Evolutionary conservation across 2,888 invertebrate genomes (phyloP).

Genomic region (Calephelis perditalis): DNA sequence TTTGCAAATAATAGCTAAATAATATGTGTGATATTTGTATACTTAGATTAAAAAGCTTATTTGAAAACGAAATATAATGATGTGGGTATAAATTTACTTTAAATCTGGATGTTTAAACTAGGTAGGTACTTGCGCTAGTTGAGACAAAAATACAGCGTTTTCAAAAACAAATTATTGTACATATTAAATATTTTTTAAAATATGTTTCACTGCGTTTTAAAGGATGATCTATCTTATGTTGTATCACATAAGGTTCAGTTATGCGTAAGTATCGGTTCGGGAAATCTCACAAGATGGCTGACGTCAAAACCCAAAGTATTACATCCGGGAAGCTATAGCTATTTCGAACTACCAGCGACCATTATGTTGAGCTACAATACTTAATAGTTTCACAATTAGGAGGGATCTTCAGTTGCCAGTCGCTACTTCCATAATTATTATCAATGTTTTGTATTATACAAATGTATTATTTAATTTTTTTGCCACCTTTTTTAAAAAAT

Average conservation of each 20-base stretch:
- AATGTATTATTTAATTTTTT: background rate
- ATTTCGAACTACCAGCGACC: slow-evolving; percentile 46
- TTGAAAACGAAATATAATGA: too few relatives aligned
- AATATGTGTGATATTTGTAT: too few relatives aligned
- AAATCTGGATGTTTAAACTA: too few relatives aligned
- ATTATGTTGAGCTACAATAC: slow-evolving; percentile 23
- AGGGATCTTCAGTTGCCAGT: slow-evolving; percentile 23
- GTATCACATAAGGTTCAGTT: slow-evolving; percentile 41
- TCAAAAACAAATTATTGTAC: background rate
- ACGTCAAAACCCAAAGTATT: slow-evolving; percentile 47
- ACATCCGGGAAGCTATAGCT: slow-evolving; percentile 72
- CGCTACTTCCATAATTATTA: slow-evolving; percentile 21
- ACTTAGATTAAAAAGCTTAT: too few relatives aligned
- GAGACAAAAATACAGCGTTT: background rate
- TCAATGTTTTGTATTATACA: slow-evolving; percentile 2
- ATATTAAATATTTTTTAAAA: background rate
- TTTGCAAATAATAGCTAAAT: too few relatives aligned
- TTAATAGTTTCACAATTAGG: slow-evolving; percentile 13
- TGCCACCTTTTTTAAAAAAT: too few relatives aligned
- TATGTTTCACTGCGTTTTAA: slow-evolving; percentile 10
- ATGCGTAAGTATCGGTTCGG: slow-evolving; percentile 36
- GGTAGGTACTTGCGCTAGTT: too few relatives aligned
- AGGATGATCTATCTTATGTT: slow-evolving; percentile 38
- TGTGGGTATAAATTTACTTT: too few relatives aligned
- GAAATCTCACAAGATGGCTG: slow-evolving; percentile 60